Conservation (phyloP, 2,888 invertebrate genomes). For the Tetropium fuscum region DNA sequence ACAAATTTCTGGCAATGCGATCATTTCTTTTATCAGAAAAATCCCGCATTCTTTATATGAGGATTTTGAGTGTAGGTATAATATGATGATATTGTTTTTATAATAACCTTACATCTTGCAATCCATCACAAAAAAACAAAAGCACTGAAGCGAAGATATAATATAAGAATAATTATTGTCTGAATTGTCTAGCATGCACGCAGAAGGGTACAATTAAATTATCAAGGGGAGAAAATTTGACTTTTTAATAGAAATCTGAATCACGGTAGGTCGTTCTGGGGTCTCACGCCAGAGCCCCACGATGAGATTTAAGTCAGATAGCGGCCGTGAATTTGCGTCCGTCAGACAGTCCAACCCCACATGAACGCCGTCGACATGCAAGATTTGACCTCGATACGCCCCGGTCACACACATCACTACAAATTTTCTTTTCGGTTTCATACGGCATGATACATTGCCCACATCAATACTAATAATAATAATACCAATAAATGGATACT, state of each 20-base stretch:
- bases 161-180: constrained; percentile 4
- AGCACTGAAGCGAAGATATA: neutral
- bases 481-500: too few relatives aligned
- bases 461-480: neutral
- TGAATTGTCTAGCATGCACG: neutral
- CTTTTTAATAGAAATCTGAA: constrained; percentile 46
- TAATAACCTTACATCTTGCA: neutral
- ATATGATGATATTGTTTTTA: too few relatives aligned
- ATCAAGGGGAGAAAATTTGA: constrained; percentile 31
- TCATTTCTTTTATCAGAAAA: too few relatives aligned
- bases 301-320: constrained; percentile 51
- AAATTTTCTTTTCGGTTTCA: constrained; percentile 11
- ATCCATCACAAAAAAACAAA: constrained; percentile 2
- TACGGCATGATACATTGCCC: neutral
- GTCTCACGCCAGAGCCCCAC: constrained; percentile 25
- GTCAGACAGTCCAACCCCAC: constrained; percentile 51
- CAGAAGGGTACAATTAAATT: constrained; percentile 16
- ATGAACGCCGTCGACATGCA: constrained; percentile 41
- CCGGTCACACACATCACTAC: constrained; percentile 34
- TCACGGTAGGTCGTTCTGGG: constrained; percentile 42
- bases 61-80: too few relatives aligned
- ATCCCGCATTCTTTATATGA: too few relatives aligned
- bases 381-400: constrained; percentile 54
- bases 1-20: too few relatives aligned
- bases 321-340: constrained; percentile 50